These are phyloP conservation scores for Beaufortia kweichowensis DNA, from an alignment of 2,113 vertebrate species.

Conservation along the genomic window DNA sequence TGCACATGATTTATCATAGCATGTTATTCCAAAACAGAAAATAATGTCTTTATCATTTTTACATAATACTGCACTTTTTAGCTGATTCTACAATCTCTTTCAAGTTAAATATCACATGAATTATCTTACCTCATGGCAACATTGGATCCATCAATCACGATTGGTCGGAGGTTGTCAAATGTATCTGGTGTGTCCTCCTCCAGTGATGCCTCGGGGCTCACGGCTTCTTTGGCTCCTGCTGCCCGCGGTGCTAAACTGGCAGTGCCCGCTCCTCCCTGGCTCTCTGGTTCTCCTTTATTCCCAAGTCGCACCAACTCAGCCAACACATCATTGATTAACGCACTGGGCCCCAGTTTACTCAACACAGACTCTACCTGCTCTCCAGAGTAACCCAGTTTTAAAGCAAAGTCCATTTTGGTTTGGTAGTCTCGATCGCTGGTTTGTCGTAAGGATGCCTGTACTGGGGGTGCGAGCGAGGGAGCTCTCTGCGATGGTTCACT, in stretches of 20 bases:
- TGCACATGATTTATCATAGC: too few species aligned
- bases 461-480: conserved; percentile 48
- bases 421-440: conserved; percentile 86
- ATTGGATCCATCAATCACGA: conserved; percentile 96
- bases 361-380: conserved; percentile 95
- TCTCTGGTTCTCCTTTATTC: conserved; percentile 89
- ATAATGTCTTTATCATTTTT: too few species aligned
- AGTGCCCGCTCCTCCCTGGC: conserved; percentile 70
- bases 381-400: conserved; percentile 93
- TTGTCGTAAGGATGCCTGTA: conserved; percentile 52
- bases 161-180: conserved; percentile 89
- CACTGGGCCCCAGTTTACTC: conserved; percentile 88
- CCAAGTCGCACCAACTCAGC: conserved; percentile 95
- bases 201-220: conserved; percentile 87
- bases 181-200: conserved; percentile 89
- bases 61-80: too few species aligned
- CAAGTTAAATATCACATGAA: too few species aligned
- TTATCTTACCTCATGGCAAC: conserved; percentile 95
- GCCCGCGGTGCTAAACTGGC: conserved; percentile 70
- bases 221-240: conserved; percentile 80
- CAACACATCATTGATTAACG: conserved; percentile 93
- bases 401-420: conserved; percentile 95
- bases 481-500: conserved; percentile 25
- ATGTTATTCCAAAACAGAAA: too few species aligned
- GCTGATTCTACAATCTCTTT: too few species aligned